Conservation (phyloP, 64 coral and sea anemone species). For the Stichodactyla mertensii region DNA sequence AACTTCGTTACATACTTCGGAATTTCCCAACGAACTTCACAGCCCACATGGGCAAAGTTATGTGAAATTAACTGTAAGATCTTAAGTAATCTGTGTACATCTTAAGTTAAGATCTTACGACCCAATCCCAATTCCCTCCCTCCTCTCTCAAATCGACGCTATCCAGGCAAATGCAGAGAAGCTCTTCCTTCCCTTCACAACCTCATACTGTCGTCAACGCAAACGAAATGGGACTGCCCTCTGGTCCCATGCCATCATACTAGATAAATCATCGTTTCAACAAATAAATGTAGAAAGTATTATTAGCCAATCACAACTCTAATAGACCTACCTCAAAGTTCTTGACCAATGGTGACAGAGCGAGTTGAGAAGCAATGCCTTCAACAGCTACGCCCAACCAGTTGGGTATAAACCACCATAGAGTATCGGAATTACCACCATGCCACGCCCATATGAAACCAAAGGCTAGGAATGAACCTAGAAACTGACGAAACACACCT, state of each 20-base stretch:
- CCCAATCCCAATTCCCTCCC: too few relatives aligned
- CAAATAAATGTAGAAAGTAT: too few relatives aligned
- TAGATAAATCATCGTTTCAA: not conserved
- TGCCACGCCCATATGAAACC: slow-evolving; percentile 92
- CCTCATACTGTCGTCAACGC: too few relatives aligned
- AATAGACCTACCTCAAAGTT: not conserved
- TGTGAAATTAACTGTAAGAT: too few relatives aligned
- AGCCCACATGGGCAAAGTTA: too few relatives aligned
- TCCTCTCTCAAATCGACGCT: too few relatives aligned
- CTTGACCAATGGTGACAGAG: not conserved
- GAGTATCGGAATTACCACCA: slow-evolving; percentile 32
- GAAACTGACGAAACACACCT: slow-evolving; percentile 64
- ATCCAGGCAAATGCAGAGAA: too few relatives aligned
- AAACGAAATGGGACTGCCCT: too few relatives aligned
- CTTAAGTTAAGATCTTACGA: not conserved
- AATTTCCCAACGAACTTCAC: too few relatives aligned
- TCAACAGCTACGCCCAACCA: slow-evolving; percentile 78
- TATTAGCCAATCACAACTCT: not conserved
- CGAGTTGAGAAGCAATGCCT: not conserved
- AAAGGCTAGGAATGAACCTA: slow-evolving; percentile 67
- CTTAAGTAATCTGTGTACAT: too few relatives aligned
- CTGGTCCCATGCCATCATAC: not conserved
- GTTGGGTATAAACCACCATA: slow-evolving; percentile 81
- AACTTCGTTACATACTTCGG: too few relatives aligned
- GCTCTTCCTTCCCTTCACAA: too few relatives aligned